A percentile compares a stretch with the other conserved stretches of the same genome.
Evolutionary conservation across 2,113 vertebrate species (phyloP).

Genomic region (Apistogramma diplotaenia): DNA sequence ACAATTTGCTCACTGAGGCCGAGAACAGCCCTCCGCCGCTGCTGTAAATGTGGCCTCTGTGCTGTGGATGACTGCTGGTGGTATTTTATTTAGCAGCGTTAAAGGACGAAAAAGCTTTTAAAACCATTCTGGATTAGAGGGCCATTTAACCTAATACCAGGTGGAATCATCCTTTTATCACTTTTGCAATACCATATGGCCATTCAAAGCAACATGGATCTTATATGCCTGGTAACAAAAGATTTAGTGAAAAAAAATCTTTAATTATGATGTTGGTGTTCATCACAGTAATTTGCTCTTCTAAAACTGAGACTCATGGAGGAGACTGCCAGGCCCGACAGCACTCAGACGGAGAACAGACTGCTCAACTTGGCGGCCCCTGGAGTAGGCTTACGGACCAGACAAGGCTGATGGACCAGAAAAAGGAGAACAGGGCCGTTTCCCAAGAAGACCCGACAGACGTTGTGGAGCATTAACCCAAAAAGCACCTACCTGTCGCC

Average conservation of each 20-base stretch:
- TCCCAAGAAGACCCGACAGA: neutral
- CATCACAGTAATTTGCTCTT: neutral
- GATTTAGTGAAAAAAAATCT: neutral
- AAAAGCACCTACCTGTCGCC: constrained; percentile 19
- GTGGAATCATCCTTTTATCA: neutral
- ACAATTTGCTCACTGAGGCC: neutral
- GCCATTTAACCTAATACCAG: constrained; percentile 24
- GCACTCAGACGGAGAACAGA: neutral
- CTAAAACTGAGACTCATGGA: neutral
- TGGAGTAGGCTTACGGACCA: constrained; percentile 8
- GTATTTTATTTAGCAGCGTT: constrained; percentile 22
- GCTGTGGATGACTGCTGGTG: neutral
- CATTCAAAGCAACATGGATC: neutral
- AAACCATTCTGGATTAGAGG: constrained; percentile 50
- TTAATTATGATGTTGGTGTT: neutral
- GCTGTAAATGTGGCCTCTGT: constrained; percentile 12
- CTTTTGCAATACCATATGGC: constrained; percentile 26
- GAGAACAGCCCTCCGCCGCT: neutral
- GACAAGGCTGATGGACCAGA: constrained; percentile 1
- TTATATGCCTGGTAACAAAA: neutral
- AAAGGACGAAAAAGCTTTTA: constrained; percentile 40
- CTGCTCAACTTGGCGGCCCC: neutral
- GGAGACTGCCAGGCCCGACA: neutral
- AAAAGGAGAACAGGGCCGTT: neutral
- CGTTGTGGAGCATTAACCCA: constrained; percentile 1